These are phyloP conservation scores for Sepioteuthis lessoniana DNA, from an alignment of 2,888 invertebrate genomes.

Conservation along the genomic window DNA sequence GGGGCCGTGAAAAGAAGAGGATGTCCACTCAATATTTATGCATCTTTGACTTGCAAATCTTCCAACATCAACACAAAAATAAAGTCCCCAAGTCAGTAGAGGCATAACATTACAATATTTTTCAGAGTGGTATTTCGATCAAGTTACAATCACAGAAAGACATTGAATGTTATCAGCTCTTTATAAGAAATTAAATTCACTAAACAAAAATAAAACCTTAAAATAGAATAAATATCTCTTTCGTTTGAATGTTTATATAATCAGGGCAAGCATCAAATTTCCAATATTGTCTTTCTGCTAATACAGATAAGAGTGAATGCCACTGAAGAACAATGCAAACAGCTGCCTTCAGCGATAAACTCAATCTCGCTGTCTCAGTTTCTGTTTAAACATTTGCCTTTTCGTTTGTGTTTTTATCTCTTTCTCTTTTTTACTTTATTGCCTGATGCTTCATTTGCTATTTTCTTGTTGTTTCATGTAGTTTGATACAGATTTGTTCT, in stretches of 20 bases:
- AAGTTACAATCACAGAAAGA: constrained; percentile 33
- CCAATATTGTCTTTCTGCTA: constrained; percentile 23
- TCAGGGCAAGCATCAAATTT: constrained; percentile 18
- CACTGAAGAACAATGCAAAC: background rate
- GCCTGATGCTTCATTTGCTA: background rate
- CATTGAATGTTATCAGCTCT: constrained; percentile 23
- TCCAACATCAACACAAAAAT: background rate
- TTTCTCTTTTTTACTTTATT: background rate
- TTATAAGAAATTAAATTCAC: constrained; percentile 23
- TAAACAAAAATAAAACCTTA: background rate
- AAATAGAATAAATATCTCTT: constrained; percentile 23
- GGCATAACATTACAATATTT: background rate
- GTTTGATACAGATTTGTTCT: background rate
- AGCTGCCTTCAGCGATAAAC: constrained; percentile 33
- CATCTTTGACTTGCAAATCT: constrained; percentile 25
- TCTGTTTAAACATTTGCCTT: constrained; percentile 14
- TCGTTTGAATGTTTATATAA: constrained; percentile 23
- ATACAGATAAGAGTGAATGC: constrained; percentile 33
- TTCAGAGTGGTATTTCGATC: background rate
- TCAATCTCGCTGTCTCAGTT: background rate
- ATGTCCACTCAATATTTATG: background rate
- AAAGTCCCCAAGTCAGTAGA: background rate
- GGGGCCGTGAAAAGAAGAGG: background rate
- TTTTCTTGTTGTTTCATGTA: background rate
- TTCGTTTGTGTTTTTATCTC: background rate